Base-by-base conservation (phyloP, 2,888 invertebrate genomes). In the Latrodectus hesperus region DNA sequence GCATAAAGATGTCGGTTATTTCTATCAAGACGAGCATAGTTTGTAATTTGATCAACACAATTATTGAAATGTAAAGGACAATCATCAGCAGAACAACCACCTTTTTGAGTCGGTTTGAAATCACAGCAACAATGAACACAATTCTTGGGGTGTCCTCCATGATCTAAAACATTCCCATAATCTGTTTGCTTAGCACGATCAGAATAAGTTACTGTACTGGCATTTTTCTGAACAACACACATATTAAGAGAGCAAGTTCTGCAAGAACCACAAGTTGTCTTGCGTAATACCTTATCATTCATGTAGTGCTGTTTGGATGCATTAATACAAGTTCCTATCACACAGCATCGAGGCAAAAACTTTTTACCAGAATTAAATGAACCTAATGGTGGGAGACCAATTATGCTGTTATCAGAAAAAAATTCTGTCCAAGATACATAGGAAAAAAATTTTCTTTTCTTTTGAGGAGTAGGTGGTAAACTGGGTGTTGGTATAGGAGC, bases 11-110 rank as follows among this genome's bases (percentile, higher is more conserved):
- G 68, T 4, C 82, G 83, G 55, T 90, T 90, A 26, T 91, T 88
- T 88, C 91, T 90, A 81, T 91, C 90, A 64, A 91, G 82, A 53
- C 90, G 88, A 14, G 91, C 91, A 88, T 91, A 91, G 79, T 91
- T 91, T 17, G 90, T 90, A 68, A 91, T 90, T 22, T 90, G 90
- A 73, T 91, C 91, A 5, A 88, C 83, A 75, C 88, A 84, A 17
- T 88, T 88, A 26, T 88, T 88, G 52, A 88, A 88, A 76, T 88
- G 88, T 16, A 88, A 67, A 17, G 88, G 88, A 16, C 88, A 88
- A 38, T 88, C 77, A 72, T 88, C 88, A n/a, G 88, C 88, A 17
- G 88, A 88, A 53, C 88, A 88, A n/a, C 88, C 71, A 16, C 70
- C 77, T 38, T 88, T 81, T 52, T 83, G 81, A 0, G 83, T 84